Conservation (phyloP, 2,113 vertebrate genomes). For the Ceratotherium simum region DNA sequence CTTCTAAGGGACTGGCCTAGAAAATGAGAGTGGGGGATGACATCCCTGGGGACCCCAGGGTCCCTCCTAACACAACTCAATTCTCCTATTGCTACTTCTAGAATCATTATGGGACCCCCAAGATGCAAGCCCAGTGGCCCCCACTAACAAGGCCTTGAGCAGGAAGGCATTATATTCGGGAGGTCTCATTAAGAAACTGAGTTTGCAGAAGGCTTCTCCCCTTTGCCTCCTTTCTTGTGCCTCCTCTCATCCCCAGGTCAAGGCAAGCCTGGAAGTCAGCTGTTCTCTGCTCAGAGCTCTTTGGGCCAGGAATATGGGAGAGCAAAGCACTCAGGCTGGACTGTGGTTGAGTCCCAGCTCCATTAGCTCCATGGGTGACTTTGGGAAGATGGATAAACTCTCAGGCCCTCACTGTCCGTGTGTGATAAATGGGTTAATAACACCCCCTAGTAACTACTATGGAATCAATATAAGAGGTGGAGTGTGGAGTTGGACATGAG, state of each 20-base stretch:
- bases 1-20: not conserved
- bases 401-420: not conserved
- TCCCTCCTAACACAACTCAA: not conserved
- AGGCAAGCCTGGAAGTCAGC: not conserved
- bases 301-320: not conserved
- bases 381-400: not conserved
- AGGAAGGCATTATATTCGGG: not conserved
- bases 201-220: not conserved
- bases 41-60: not conserved
- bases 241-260: not conserved
- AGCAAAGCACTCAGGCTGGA: not conserved
- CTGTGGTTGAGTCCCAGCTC: not conserved
- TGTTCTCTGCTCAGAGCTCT: not conserved
- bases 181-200: not conserved
- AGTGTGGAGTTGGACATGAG: not conserved
- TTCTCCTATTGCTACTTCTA: not conserved
- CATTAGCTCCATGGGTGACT: not conserved
- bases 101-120: not conserved
- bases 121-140: not conserved
- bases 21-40: not conserved
- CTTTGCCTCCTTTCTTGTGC: not conserved
- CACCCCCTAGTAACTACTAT: rapidly evolving
- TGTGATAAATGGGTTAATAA: not conserved
- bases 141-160: not conserved
- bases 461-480: not conserved